phyloP scores from a whole-genome alignment of 2,888 invertebrate genomes.

The Troides oblongomaculatus region DNA sequence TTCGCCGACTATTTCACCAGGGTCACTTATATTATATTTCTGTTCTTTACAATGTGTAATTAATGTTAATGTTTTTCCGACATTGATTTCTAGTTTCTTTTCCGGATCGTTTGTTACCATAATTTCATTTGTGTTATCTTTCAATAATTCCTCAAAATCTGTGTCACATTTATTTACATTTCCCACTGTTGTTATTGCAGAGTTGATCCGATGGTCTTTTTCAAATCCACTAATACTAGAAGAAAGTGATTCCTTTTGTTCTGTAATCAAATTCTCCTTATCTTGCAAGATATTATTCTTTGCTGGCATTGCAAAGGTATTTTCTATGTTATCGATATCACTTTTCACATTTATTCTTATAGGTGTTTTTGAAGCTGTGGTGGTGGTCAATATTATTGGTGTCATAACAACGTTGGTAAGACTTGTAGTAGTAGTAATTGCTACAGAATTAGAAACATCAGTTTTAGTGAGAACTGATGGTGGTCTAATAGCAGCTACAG shows the following conservation, averaged over 20 bases:
- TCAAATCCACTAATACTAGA: conserved; percentile 17
- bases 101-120: conserved; percentile 68
- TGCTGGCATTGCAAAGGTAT: conserved; percentile 31
- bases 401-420: conserved; percentile 62
- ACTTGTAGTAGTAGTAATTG: conserved; percentile 54
- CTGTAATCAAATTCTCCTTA: conserved; percentile 28
- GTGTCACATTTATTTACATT: conserved; percentile 64
- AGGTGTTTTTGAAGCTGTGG: conserved; percentile 43
- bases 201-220: conserved; percentile 37
- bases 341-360: conserved; percentile 52
- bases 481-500: conserved; percentile 62
- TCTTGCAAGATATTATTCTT: conserved; percentile 21
- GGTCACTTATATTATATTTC: conserved; percentile 36
- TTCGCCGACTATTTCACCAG: conserved; percentile 34
- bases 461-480: conserved; percentile 60
- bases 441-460: conserved; percentile 51
- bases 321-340: conserved; percentile 47
- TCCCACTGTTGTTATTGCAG: conserved; percentile 37
- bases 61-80: conserved; percentile 60
- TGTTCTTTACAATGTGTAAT: conserved; percentile 45
- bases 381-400: conserved; percentile 62
- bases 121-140: conserved; percentile 75
- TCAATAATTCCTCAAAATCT: conserved; percentile 74
- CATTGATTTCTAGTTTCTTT: conserved; percentile 67
- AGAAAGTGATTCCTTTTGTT: conserved; percentile 14